Base-by-base conservation (phyloP, 2,888 invertebrate genomes). In the Phymatocera aterrima region DNA sequence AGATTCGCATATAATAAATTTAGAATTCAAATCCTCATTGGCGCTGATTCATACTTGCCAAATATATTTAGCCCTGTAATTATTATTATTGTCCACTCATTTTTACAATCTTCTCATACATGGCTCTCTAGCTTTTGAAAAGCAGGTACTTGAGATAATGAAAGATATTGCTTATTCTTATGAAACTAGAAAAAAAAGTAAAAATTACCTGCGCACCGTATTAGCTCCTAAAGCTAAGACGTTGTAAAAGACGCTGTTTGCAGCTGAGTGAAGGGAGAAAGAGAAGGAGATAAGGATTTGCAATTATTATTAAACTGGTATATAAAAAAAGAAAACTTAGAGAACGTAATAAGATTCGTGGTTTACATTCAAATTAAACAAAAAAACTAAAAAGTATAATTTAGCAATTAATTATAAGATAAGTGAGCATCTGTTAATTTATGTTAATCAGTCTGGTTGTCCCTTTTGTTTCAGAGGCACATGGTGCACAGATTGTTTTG, bases 381-480 rank as follows among this genome's bases (percentile, higher is more conserved):
- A 37, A 64, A 18, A 15, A 64, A n/a, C 15, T 8, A 48, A 72
- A n/a, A 51, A 34, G n/a, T n/a, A n/a, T n/a, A n/a, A n/a, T n/a
- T n/a, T n/a, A 51, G 51, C 43, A 68, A 34, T 61, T 64, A 64
- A 64, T 64, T 18, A 64, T 64, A 37, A 84, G 61, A 85, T 87
- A 84, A n/a, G 87, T 86, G 86, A 88, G 90, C 90, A 89, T 90
- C 88, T 88, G 85, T 82, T 83, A 85, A 87, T 88, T 88, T 89
- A 88, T 89, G 84, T 90, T 89, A 88, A 90, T 91, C 89, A 90
- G 89, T 90, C 90, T 91, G 93, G 91, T 93, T 93, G 92, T 93
- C 92, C 92, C 92, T 90, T 91, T 91, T 93, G 94, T 93, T 95
- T 95, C 95, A 96, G 96, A 96, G 96, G 96, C 96, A 96, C 95